Base-by-base conservation (phyloP, 2,888 invertebrate species). In the Bhutanitis thaidina region DNA sequence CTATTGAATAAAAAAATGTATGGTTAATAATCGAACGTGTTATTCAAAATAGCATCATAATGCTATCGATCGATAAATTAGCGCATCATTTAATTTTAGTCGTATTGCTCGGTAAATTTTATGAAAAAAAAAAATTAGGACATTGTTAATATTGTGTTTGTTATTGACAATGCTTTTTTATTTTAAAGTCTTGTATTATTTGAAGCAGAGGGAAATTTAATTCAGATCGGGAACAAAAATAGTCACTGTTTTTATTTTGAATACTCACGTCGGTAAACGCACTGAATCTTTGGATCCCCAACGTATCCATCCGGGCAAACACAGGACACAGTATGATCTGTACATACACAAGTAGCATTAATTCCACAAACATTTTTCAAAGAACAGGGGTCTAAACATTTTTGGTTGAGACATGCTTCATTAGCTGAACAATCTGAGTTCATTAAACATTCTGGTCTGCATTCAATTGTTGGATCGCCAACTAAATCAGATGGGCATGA, bases 261-360 rank as follows among this genome's bases (percentile, higher is more conserved):
- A 44, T 55, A 87, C 89, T 86, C 72, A 89, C 89, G 88, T 71
- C 83, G 71, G 59, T 86, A 83, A 53, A 93, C 89, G 74, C 96
- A 96, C 69, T 94, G 94, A 54, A 93, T 91, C 68, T 94, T 93
- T 14, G 96, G 93, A 89, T 96, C 94, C 49, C 97, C 97, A 55
- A 93, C 92, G 67, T 93, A 95, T 45, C 94, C 95, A 55, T 93
- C 92, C 35, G 93, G 91, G 71, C 97, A 97, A 40, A 92, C 81
- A 71, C 97, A 97, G 20, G 93, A 92, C n/a, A 96, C 94, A 3
- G 95, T 94, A 69, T 97, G 97, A 68, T 96, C 94, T 29, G 93
- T 91, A 35, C 95, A 95, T 63, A 92, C 88, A 69, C 97, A 97
- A 46, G 93, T 90, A 12, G 97, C 96, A 71, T 95, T 93, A 9